Evolutionary conservation across 1,140 invertebrate species (phyloP).

Genomic region (Drosophila nigrodunni): DNA sequence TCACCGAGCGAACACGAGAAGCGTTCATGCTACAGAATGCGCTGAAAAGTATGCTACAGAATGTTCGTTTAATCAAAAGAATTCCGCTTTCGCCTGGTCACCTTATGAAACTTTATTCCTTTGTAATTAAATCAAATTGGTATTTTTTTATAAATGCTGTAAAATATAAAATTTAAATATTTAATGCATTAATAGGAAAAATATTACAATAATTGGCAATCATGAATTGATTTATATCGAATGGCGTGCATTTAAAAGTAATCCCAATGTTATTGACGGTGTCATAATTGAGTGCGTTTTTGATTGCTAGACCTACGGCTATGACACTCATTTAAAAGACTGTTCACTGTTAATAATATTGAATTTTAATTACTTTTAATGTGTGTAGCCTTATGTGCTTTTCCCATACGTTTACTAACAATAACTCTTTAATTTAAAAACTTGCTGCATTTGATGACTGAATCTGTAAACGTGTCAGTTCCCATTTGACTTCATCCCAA

Average conservation of each 20-base stretch:
- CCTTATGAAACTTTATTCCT: neutral
- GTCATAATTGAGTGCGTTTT: no score
- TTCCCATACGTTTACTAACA: no score
- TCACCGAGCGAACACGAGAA: slow-evolving; percentile 19
- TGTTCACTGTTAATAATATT: no score
- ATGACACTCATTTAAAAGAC: no score
- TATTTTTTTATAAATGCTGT: neutral
- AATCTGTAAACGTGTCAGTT: slow-evolving; percentile 1
- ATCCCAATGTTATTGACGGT: no score
- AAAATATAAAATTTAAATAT: neutral
- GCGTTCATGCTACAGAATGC: slow-evolving; percentile 14
- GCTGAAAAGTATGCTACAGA: slow-evolving; percentile 39
- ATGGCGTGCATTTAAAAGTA: no score
- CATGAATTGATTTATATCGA: no score
- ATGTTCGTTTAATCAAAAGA: slow-evolving; percentile 54
- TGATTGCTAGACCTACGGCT: no score
- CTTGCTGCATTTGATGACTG: neutral
- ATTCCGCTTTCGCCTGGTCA: neutral
- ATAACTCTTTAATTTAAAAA: neutral
- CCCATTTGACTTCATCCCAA: neutral
- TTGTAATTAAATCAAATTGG: slow-evolving; percentile 57
- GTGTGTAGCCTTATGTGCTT: no score
- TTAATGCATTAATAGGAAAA: neutral
- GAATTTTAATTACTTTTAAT: no score
- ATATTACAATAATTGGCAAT: no score